phyloP scores from a whole-genome alignment of 1,140 invertebrate species.

The Marisa cornuarietis region DNA sequence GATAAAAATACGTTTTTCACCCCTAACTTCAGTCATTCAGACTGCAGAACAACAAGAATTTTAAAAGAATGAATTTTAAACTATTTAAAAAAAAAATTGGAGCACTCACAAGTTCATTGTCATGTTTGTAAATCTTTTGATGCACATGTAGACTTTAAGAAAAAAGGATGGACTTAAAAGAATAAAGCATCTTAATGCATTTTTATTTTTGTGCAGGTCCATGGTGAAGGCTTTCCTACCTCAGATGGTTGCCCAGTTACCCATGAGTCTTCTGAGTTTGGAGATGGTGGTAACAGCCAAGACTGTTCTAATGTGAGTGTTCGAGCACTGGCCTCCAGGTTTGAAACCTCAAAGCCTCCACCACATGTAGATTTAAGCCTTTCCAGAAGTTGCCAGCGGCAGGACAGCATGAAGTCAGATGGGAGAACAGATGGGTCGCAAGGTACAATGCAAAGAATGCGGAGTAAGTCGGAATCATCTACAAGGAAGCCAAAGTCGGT shows the following conservation, averaged over 20 bases:
- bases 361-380: background rate
- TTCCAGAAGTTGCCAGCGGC: background rate
- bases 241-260: constrained; percentile 17
- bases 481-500: constrained; percentile 51
- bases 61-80: too few species aligned
- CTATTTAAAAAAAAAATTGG: too few species aligned
- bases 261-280: background rate
- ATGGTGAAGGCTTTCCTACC: constrained; percentile 9
- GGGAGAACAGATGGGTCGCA: constrained; percentile 7
- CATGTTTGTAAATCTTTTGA: background rate
- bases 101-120: background rate
- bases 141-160: background rate
- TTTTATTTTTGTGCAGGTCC: constrained; percentile 9
- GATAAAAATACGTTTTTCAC: too few species aligned
- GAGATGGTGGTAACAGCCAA: constrained; percentile 6
- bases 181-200: background rate
- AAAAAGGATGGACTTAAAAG: too few species aligned
- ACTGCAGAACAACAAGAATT: too few species aligned
- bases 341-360: constrained; percentile 28
- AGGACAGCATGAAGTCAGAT: constrained; percentile 10
- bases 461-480: constrained; percentile 53
- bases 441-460: constrained; percentile 27
- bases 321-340: constrained; percentile 44
- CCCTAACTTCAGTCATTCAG: too few species aligned
- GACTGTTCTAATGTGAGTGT: constrained; percentile 37